Evolutionary conservation across 2,113 vertebrate genomes (phyloP).

Genomic region (Erpornis zantholeuca): DNA sequence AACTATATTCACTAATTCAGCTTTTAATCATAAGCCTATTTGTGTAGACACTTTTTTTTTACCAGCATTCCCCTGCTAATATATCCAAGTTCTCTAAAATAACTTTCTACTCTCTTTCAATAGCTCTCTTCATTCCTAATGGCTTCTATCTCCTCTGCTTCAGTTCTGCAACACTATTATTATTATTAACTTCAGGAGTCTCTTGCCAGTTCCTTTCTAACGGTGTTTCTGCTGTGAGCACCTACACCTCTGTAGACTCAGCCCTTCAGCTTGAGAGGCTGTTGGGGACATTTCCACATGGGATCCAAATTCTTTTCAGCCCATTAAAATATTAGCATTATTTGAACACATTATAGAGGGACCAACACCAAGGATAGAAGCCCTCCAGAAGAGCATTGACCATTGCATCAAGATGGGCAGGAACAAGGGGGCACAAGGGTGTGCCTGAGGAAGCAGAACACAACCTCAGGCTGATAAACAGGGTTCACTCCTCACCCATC

Average conservation of each 20-base stretch:
- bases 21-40: slow-evolving; percentile 26
- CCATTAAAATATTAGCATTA: background rate
- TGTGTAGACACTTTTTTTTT: background rate
- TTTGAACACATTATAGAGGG: background rate
- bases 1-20: slow-evolving; percentile 20
- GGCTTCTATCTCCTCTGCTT: background rate
- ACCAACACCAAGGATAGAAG: rapidly evolving
- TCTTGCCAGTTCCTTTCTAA: background rate
- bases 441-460: background rate
- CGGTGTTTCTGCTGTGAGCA: background rate
- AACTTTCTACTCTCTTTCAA: slow-evolving; percentile 4
- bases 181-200: background rate
- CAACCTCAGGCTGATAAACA: rapidly evolving
- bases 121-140: background rate
- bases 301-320: background rate
- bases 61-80: background rate
- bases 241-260: background rate
- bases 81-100: background rate
- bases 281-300: background rate
- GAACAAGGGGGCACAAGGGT: background rate
- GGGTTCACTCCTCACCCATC: rapidly evolving
- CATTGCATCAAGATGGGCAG: rapidly evolving
- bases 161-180: background rate
- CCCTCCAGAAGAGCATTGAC: background rate
- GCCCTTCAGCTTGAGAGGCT: background rate